Percentiles rank a stretch among this genome's conserved stretches.
Evolutionary conservation across 2,888 invertebrate genomes (phyloP).

Genomic region (Sphecodes monilicornis): DNA sequence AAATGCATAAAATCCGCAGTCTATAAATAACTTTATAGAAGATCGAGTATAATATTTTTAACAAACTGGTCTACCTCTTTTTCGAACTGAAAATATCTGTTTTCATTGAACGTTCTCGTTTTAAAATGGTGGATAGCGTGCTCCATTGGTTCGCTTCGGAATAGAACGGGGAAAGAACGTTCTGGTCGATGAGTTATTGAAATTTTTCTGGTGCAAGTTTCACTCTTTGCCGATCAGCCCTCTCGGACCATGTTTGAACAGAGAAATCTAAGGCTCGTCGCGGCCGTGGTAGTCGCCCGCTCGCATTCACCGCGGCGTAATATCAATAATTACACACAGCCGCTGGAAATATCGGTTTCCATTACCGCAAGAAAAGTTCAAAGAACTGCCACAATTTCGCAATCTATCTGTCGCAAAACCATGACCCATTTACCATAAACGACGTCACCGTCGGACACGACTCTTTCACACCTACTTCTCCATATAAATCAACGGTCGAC

Average conservation of each 20-base stretch:
- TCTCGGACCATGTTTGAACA: conserved; percentile 11
- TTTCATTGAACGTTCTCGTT: neutral
- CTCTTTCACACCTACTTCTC: conserved; percentile 46
- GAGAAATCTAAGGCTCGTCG: conserved; percentile 42
- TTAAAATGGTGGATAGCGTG: neutral
- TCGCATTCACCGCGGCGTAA: conserved; percentile 52
- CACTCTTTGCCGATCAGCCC: neutral
- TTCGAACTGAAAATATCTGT: neutral
- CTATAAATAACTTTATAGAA: neutral
- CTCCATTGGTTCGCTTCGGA: neutral
- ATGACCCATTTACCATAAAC: conserved; percentile 59
- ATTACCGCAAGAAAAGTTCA: conserved; percentile 60
- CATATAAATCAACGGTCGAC: neutral
- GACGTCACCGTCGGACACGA: conserved; percentile 36
- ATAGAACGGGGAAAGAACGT: neutral
- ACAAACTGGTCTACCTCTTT: neutral
- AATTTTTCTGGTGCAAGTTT: neutral
- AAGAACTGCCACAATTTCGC: conserved; percentile 61
- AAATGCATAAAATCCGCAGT: too few relatives aligned
- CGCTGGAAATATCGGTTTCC: conserved; percentile 60
- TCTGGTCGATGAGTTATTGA: neutral
- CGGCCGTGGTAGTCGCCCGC: conserved; percentile 12
- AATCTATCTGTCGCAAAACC: conserved; percentile 57
- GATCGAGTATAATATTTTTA: neutral
- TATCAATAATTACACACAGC: conserved; percentile 59